phyloP scores from a whole-genome alignment of 1,140 invertebrate genomes.

The Probaryconus sp. region DNA sequence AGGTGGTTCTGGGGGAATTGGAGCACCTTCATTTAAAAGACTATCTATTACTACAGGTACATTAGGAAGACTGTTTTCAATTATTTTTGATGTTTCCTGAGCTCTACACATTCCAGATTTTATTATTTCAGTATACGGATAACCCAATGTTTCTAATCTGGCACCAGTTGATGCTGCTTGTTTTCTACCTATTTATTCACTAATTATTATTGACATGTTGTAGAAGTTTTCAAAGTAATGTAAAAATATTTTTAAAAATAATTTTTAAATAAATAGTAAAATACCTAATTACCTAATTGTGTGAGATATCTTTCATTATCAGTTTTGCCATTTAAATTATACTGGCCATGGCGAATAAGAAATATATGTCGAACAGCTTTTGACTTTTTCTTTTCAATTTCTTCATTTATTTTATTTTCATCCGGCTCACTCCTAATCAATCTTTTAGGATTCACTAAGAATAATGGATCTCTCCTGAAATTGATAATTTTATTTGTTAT shows the following conservation, averaged over 20 bases:
- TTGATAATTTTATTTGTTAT: neutral
- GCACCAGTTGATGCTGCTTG: conserved; percentile 92
- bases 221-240: too few species aligned
- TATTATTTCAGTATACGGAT: conserved; percentile 88
- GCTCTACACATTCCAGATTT: conserved; percentile 96
- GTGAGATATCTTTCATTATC: conserved; percentile 90
- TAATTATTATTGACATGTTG: too few species aligned
- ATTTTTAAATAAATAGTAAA: conserved; percentile 6
- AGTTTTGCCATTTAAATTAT: conserved; percentile 84
- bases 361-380: conserved; percentile 90
- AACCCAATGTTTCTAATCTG: conserved; percentile 84
- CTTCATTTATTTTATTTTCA: conserved; percentile 82
- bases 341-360: conserved; percentile 97
- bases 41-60: conserved; percentile 81
- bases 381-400: conserved; percentile 81
- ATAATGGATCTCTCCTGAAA: conserved; percentile 85
- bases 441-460: conserved; percentile 83
- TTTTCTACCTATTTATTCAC: conserved; percentile 82
- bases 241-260: conserved; percentile 10
- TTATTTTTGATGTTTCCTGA: conserved; percentile 92
- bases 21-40: conserved; percentile 92
- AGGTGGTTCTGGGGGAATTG: conserved; percentile 96
- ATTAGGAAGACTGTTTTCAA: conserved; percentile 82
- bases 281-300: conserved; percentile 85
- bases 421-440: conserved; percentile 78